Conservation (phyloP, 1,140 invertebrate genomes). For the Drosophila lacteicornis region DNA sequence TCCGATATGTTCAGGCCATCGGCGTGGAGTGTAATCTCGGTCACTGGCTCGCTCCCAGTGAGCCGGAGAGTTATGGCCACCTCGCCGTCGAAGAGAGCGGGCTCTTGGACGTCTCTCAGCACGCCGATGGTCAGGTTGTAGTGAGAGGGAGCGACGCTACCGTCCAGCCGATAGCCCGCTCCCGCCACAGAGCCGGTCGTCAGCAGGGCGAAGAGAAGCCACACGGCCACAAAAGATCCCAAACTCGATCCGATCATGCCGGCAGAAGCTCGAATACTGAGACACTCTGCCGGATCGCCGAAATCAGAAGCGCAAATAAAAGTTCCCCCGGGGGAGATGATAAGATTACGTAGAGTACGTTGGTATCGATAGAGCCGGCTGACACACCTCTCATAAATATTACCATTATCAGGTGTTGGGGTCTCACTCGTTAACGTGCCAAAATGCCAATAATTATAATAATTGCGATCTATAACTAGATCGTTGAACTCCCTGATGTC, state of each 20-base stretch:
- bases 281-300: background rate
- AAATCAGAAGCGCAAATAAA: constrained; percentile 27
- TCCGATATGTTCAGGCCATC: constrained; percentile 67
- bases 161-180: constrained; percentile 57
- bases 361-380: constrained; percentile 13
- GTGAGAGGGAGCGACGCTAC: constrained; percentile 85
- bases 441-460: background rate
- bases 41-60: constrained; percentile 47
- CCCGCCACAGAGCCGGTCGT: constrained; percentile 2
- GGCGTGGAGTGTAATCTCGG: constrained; percentile 88
- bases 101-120: constrained; percentile 84
- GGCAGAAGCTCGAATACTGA: constrained; percentile 42
- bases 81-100: constrained; percentile 86
- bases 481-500: no score
- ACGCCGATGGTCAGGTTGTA: constrained; percentile 88
- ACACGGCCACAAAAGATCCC: background rate
- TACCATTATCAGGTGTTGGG: background rate
- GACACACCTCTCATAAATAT: constrained; percentile 24
- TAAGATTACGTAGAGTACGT: constrained; percentile 37
- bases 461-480: background rate
- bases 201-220: constrained; percentile 27
- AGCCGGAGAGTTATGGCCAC: constrained; percentile 86
- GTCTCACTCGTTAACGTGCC: background rate
- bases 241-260: constrained; percentile 50
- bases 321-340: constrained; percentile 34